Conservation (phyloP, 2,113 vertebrate genomes). For the Hippocampus guttulatus region DNA sequence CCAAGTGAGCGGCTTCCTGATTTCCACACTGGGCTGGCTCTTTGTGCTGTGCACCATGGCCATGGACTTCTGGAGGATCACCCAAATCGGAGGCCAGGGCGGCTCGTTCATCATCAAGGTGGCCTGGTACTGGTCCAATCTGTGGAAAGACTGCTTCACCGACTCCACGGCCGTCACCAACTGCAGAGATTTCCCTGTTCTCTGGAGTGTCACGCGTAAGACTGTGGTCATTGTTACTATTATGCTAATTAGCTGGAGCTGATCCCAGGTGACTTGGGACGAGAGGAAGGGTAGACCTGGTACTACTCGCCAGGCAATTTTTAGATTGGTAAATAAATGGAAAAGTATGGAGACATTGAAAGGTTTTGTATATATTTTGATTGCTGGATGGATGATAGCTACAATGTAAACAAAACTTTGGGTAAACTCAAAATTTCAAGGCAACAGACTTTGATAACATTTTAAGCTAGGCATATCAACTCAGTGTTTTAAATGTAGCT, state of each 20-base stretch:
- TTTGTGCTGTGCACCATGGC: slow-evolving; percentile 85
- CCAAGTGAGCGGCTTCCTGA: slow-evolving; percentile 82
- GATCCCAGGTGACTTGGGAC: too few relatives aligned
- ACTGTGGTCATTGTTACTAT: background rate
- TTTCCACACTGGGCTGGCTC: slow-evolving; percentile 82
- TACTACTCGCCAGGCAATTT: too few relatives aligned
- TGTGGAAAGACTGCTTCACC: slow-evolving; percentile 89
- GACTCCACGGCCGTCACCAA: slow-evolving; percentile 84
- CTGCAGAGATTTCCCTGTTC: slow-evolving; percentile 85
- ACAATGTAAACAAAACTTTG: too few relatives aligned
- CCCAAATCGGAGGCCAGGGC: slow-evolving; percentile 81
- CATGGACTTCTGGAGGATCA: slow-evolving; percentile 87
- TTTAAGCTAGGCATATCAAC: too few relatives aligned
- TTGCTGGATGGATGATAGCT: too few relatives aligned
- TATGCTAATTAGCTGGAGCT: background rate
- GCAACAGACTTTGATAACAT: too few relatives aligned
- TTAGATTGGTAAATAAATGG: too few relatives aligned
- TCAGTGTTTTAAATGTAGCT: too few relatives aligned
- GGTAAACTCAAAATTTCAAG: too few relatives aligned
- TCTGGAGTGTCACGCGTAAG: slow-evolving; percentile 85
- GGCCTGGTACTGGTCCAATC: slow-evolving; percentile 88
- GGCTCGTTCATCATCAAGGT: slow-evolving; percentile 82
- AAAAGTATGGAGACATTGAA: too few relatives aligned
- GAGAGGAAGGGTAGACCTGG: too few relatives aligned
- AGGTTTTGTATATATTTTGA: too few relatives aligned